These are phyloP conservation scores for Eulemur coronatus DNA, from an alignment of 2,797 vertebrate species.

Conservation along the genomic window DNA sequence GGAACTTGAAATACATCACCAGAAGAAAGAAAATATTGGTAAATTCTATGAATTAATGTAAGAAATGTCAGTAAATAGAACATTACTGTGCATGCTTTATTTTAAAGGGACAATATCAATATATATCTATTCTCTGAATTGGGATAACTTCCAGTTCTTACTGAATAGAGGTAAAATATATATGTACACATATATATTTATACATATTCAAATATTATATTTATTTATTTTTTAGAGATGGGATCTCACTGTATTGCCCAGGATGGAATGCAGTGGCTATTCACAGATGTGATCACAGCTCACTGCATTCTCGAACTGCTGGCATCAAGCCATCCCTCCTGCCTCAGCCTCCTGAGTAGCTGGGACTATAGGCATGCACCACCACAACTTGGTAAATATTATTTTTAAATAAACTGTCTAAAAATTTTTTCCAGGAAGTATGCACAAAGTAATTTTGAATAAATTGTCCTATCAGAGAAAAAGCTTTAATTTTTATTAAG, in stretches of 20 bases:
- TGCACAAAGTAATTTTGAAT: slow-evolving; percentile 31
- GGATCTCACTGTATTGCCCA: neutral
- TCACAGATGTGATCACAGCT: neutral
- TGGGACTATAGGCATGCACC: neutral
- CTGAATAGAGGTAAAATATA: neutral
- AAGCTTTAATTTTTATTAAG: slow-evolving; percentile 32
- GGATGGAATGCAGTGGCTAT: neutral
- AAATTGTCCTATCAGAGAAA: neutral
- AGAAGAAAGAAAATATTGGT: slow-evolving; percentile 15
- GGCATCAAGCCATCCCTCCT: neutral
- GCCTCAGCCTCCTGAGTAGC: neutral
- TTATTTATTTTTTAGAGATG: neutral
- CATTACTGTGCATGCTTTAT: slow-evolving; percentile 53
- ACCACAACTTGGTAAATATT: neutral
- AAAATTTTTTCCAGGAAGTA: slow-evolving; percentile 21
- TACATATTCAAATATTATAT: slow-evolving; percentile 12
- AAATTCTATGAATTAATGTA: slow-evolving; percentile 59
- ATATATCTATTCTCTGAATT: slow-evolving; percentile 34
- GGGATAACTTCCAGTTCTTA: slow-evolving; percentile 42
- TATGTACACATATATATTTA: neutral
- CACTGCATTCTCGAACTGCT: neutral
- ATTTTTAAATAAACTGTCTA: slow-evolving; percentile 32
- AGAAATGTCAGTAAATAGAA: slow-evolving; percentile 49
- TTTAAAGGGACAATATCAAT: slow-evolving; percentile 84
- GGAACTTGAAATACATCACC: neutral